Evolutionary conservation across 2,113 vertebrate species (phyloP), one percentile per base, ranked within the genome.

Genomic region (Phyllostomus discolor): DNA sequence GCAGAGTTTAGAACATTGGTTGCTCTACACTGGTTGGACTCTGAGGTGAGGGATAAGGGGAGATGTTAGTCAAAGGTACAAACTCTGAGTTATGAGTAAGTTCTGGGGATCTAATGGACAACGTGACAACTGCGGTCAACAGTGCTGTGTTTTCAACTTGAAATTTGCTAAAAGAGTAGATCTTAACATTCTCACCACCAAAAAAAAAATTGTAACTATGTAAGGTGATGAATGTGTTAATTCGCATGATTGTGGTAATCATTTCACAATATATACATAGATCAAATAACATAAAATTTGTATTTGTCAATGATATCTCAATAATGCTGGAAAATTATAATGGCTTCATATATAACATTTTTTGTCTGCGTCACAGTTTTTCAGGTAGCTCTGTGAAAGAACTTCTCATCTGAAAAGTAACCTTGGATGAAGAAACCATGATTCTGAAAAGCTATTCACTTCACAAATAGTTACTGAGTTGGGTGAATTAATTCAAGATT

Each of bases 391-490:
- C 41, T 82, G 9, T 59, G 33, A 59, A 94, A 70, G 54, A 82
- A 62, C 59, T 79, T 72, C 35, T 54, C 11, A n/a, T 88, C 86
- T 89, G 41, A 95, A 94, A 80, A 78, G 67, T 75, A 86, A 86
- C 48, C 28, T 67, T 78, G 41, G 17, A 24, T 62, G 33, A 94
- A 59, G 78, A 93, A 96, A 19, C 2, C 33, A 33, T 94, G 78
- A 69, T 79, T 95, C 59, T 93, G 4, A 82, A 75, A 92, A 78
- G n/a, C 41, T 54, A 59, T 72, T 96, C 59, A 57, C 67, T 83
- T 95, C 50, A 85, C 48, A 93, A 20, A 12, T 93, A 50, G 78
- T 88, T 96, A 64, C 76, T 70, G 59, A 84, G 66, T 81, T 78
- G 73, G 31, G 35, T 52, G 75, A 78, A 11, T 89, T 80, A 59